phyloP scores from a whole-genome alignment of 2,113 vertebrate species.

The Todiramphus chloris region DNA sequence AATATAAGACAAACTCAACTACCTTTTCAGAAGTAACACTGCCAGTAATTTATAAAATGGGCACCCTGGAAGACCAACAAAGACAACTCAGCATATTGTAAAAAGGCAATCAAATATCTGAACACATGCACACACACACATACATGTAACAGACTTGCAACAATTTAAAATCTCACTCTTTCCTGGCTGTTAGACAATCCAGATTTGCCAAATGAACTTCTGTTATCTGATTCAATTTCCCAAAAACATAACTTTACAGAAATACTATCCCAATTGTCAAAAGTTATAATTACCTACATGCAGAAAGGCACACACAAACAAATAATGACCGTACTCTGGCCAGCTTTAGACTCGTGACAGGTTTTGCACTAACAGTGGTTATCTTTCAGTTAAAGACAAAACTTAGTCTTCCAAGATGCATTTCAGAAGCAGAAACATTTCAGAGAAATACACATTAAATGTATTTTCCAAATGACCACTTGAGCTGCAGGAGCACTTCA shows the following conservation, averaged over 20 bases:
- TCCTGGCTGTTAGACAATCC: background rate
- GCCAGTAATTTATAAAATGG: background rate
- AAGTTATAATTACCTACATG: background rate
- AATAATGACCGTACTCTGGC: background rate
- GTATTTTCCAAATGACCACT: background rate
- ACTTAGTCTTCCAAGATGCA: background rate
- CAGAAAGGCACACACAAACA: background rate
- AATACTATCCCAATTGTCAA: background rate
- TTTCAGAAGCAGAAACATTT: background rate
- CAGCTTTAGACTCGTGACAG: background rate
- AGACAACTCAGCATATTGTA: background rate
- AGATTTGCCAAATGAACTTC: background rate
- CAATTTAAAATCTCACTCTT: background rate
- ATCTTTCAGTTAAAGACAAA: background rate
- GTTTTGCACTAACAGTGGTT: background rate
- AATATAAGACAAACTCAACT: background rate
- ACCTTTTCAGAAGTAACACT: background rate
- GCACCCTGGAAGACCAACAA: background rate
- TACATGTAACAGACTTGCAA: background rate
- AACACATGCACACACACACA: background rate
- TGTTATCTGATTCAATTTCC: background rate
- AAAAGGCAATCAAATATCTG: background rate
- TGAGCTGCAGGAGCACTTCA: background rate
- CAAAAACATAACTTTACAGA: background rate
- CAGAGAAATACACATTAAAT: background rate